A percentile compares a stretch with the other conserved stretches of the same genome.
Conservation (phyloP, 1,140 invertebrate species). For the Capitella teleta region DNA sequence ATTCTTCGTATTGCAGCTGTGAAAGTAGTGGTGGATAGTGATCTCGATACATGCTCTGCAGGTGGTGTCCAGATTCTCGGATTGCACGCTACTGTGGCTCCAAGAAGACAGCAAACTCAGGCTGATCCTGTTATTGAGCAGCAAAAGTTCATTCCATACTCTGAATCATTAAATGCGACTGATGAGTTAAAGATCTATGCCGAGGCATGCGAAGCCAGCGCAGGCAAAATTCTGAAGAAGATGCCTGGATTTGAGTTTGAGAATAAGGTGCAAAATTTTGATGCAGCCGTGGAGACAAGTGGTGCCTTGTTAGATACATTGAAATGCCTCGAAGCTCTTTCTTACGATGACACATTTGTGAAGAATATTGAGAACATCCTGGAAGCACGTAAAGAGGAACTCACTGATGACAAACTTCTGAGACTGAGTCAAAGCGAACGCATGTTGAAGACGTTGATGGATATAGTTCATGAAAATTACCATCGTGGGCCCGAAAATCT, state of each 20-base stretch:
- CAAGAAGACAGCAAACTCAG: constrained; percentile 59
- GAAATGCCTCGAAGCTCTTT: too few relatives aligned
- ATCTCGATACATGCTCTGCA: constrained; percentile 64
- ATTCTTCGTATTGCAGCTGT: constrained; percentile 29
- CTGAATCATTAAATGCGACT: constrained; percentile 17
- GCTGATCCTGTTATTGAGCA: constrained; percentile 66
- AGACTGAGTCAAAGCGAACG: background rate
- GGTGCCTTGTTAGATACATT: too few relatives aligned
- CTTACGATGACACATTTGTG: constrained; percentile 5
- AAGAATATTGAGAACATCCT: constrained; percentile 8
- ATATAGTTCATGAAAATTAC: constrained; percentile 75
- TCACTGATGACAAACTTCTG: background rate
- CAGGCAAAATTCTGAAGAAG: too few relatives aligned
- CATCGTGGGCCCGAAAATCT: constrained; percentile 52
- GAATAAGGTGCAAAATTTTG: too few relatives aligned
- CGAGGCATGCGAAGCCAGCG: background rate
- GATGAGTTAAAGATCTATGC: background rate
- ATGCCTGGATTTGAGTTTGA: too few relatives aligned
- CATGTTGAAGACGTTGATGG: constrained; percentile 16
- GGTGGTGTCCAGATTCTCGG: constrained; percentile 82
- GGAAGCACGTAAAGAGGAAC: background rate
- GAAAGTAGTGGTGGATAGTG: constrained; percentile 58
- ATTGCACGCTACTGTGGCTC: constrained; percentile 78
- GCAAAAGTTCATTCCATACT: constrained; percentile 72
- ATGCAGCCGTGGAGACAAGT: too few relatives aligned